A percentile compares a stretch with the other conserved stretches of the same genome.
Evolutionary conservation across 2,113 vertebrate species (phyloP).

Genomic region (Sciurus niger): DNA sequence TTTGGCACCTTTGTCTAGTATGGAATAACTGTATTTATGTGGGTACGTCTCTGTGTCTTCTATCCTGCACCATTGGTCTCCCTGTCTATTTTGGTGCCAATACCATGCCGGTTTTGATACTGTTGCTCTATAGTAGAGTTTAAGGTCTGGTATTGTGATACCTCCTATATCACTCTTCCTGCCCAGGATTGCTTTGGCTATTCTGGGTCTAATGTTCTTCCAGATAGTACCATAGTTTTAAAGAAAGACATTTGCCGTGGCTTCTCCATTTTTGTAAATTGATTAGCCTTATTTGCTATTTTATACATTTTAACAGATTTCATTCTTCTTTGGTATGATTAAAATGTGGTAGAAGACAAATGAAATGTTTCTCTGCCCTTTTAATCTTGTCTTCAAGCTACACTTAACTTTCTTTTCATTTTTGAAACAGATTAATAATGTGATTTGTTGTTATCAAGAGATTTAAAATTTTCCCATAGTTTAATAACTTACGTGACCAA

Average conservation of each 20-base stretch:
- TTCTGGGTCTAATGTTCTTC: too few relatives aligned
- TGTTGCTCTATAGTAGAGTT: too few relatives aligned
- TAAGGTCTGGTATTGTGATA: too few relatives aligned
- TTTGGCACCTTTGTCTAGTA: too few relatives aligned
- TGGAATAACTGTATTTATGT: too few relatives aligned
- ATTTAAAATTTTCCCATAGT: constrained; percentile 58
- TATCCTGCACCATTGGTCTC: too few relatives aligned
- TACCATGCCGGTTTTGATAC: too few relatives aligned
- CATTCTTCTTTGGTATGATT: constrained; percentile 52
- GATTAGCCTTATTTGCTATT: constrained; percentile 63
- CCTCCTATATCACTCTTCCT: too few relatives aligned
- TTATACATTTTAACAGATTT: constrained; percentile 56
- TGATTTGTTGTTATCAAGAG: constrained; percentile 59
- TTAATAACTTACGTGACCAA: constrained; percentile 63
- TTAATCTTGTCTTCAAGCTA: constrained; percentile 64
- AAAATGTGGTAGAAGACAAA: constrained; percentile 54
- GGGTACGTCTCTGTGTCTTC: too few relatives aligned
- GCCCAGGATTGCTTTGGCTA: too few relatives aligned
- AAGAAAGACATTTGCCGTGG: background rate
- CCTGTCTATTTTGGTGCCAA: too few relatives aligned
- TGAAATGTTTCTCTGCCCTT: constrained; percentile 51
- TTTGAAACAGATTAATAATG: constrained; percentile 47
- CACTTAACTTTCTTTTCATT: constrained; percentile 67
- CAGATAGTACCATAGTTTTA: background rate
- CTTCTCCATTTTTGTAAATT: constrained; percentile 54